A percentile compares a stretch with the other conserved stretches of the same genome.
Evolutionary conservation across 2,888 invertebrate genomes (phyloP).

Genomic region (Microctonus aethiopoides): DNA sequence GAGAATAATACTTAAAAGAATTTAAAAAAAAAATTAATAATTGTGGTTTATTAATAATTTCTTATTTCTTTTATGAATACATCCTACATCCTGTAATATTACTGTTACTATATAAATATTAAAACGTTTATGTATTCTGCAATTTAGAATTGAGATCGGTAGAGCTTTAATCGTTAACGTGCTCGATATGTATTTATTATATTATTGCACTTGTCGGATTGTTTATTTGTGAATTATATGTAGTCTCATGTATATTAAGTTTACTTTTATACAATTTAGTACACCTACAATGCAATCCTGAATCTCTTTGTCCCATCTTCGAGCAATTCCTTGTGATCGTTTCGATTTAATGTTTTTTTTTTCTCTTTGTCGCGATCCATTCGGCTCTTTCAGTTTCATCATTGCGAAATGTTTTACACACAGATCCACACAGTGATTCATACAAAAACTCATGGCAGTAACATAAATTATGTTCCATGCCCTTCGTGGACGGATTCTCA

Average conservation of each 20-base stretch:
- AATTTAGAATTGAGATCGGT: slow-evolving; percentile 40
- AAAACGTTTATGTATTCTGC: too few species aligned
- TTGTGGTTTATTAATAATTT: too few species aligned
- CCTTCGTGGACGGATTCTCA: slow-evolving; percentile 33
- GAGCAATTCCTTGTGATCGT: not conserved
- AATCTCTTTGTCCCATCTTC: not conserved
- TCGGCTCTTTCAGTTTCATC: not conserved
- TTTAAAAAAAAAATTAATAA: not conserved
- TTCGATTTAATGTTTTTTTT: not conserved
- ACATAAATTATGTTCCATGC: slow-evolving; percentile 51
- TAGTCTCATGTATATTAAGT: too few species aligned
- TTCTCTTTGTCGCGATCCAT: not conserved
- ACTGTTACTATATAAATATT: too few species aligned
- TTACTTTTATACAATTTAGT: slow-evolving; percentile 13
- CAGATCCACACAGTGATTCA: slow-evolving; percentile 29
- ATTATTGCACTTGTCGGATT: slow-evolving; percentile 46
- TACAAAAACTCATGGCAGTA: slow-evolving; percentile 52
- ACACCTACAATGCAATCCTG: slow-evolving; percentile 15
- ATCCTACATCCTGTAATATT: too few species aligned
- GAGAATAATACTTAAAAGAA: too few species aligned
- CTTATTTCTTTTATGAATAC: slow-evolving; percentile 31
- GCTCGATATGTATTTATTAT: slow-evolving; percentile 44
- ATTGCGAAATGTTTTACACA: not conserved
- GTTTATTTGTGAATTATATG: slow-evolving; percentile 25
- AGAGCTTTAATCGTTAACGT: slow-evolving; percentile 34